Base-by-base conservation (phyloP, 2,888 invertebrate genomes). In the Andrena bucephala region DNA sequence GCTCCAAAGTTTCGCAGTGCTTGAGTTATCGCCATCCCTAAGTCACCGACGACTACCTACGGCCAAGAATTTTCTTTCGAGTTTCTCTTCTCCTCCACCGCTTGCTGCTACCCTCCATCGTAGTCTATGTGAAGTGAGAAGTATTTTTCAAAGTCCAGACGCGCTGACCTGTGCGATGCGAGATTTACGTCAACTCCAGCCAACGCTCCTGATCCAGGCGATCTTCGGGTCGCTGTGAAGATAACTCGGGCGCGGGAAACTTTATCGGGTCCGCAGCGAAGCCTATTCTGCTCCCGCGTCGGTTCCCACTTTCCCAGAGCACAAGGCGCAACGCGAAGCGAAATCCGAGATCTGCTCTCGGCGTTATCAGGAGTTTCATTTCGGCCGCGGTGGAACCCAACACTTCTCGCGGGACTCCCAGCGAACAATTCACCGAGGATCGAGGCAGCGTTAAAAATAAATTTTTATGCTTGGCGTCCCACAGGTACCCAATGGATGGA, bases 271-370 rank as follows among this genome's bases (percentile, higher is more conserved):
- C 42, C 42, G 16, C 42, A 0, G 16, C 42, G 42, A 16, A 13
- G 42, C 42, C 42, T 42, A 5, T 42, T 10, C 42, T 16, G 16
- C 42, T 13, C 42, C 52, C 33, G 33, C 42, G n/a, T 71, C 77
- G 68, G 70, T 65, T 63, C 60, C 59, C 72, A 20, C 42, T 42
- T 42, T 42, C 42, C 42, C 42, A 42, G 42, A 42, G 42, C 50
- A 50, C 20, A 20, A 63, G 63, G 24, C 65, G 78, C 85, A 36
- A 60, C 67, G 42, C 73, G 60, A 71, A 86, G 81, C 84, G 85
- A 86, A 86, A 86, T 86, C 82, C 67, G 84, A 86, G 87, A 82
- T 36, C 74, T 20, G 42, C 65, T 57, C 72, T 31, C 62, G 81
- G 20, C 63, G 68, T 84, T 84, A 86, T 86, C 86, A 66, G 62